Base-by-base conservation (phyloP, 2,113 vertebrate species). In the Bambusicola thoracicus region DNA sequence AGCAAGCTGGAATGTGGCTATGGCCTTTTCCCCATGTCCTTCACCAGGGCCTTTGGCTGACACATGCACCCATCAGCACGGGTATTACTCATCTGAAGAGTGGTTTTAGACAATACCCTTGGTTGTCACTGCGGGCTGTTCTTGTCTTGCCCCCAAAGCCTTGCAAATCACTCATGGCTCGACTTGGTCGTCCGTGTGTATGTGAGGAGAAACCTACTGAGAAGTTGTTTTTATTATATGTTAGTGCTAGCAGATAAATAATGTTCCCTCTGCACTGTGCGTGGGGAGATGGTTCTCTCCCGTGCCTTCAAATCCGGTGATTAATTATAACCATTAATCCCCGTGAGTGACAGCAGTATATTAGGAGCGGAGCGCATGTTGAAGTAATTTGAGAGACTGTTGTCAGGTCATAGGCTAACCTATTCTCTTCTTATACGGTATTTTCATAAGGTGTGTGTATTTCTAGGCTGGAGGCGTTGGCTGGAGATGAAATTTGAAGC, bases 311-410 rank as follows among this genome's bases (percentile, higher is more conserved):
- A 8, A 91, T 83, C 38, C 22, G 29, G 59, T 94, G 94, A 89
- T 94, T 94, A 91, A 94, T 96, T 68, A 69, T 77, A 48, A 15
- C 56, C 46, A 85, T 91, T 94, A 94, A 94, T 96, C 79, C 76
- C 72, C 34, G 2, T 91, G 61, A 97, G 61, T 94, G 95, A 95
- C 96, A 94, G 82, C 91, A 78, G 89, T 92, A 44, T 86, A 92
- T 92, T 81, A 90, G 48, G 79, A 96, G 76, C 0, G 21, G 85
- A 94, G 86, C 89, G 82, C 75, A 80, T 92, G 91, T 95, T 96
- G 90, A 91, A 96, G 88, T 91, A 91, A 95, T 96, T 95, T 87
- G 94, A 90, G 89, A 83, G 79, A 73, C 73, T 91, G 61, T 94
- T 91, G 53, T 92, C 2, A 14, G 85, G 96, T 91, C 96, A 90